Conservation (phyloP, 1,140 invertebrate genomes). For the Whitmania pigra region DNA sequence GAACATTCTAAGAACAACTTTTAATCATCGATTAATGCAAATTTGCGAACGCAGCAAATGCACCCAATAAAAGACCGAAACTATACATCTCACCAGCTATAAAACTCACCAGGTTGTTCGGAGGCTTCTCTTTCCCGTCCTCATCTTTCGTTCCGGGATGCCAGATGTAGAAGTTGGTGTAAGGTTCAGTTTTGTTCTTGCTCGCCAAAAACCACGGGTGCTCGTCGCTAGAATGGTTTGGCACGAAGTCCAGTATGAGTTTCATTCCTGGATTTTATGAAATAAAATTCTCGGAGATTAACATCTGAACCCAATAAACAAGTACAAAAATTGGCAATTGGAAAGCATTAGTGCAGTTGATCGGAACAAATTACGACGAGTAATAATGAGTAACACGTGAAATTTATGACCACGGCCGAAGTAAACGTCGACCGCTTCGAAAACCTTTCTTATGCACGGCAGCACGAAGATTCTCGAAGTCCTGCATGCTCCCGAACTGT, state of each 20-base stretch:
- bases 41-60: too few species aligned
- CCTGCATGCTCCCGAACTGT: slow-evolving; percentile 57
- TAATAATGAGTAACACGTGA: neutral
- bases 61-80: neutral
- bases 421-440: neutral
- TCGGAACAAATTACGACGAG: too few species aligned
- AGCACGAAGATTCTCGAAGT: slow-evolving; percentile 53
- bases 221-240: slow-evolving; percentile 67
- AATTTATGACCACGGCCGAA: neutral
- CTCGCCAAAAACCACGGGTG: slow-evolving; percentile 67
- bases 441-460: slow-evolving; percentile 39
- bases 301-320: too few species aligned
- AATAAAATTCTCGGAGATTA: too few species aligned
- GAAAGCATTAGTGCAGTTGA: too few species aligned
- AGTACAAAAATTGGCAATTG: too few species aligned
- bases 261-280: slow-evolving; percentile 30
- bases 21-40: too few species aligned
- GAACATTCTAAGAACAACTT: too few species aligned
- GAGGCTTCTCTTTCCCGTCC: slow-evolving; percentile 40
- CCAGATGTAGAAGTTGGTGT: slow-evolving; percentile 49
- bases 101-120: slow-evolving; percentile 64
- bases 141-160: slow-evolving; percentile 31
- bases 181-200: slow-evolving; percentile 41
- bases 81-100: too few species aligned
- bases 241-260: slow-evolving; percentile 60